Evolutionary conservation across 2,797 vertebrate genomes (phyloP), one percentile per base, ranked within the genome.

Genomic region (Hemibagrus guttatus): DNA sequence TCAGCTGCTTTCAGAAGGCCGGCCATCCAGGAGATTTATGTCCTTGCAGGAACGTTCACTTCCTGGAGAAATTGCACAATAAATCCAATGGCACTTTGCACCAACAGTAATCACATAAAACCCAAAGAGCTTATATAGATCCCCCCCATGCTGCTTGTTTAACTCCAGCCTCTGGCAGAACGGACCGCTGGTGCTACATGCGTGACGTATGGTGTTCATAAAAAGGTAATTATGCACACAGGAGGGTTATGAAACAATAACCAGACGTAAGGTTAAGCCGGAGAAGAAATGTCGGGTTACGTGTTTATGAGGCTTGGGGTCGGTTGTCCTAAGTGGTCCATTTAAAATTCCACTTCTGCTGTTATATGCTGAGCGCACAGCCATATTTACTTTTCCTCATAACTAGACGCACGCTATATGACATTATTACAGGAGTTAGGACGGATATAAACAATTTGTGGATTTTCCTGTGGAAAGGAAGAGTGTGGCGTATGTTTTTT

Each of bases 51-150:
- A 91, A 85, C 86, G 75, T 85, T 87, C 84, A 87, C 87, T 84
- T 85, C 86, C 56, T 68, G 78, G 84, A 81, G 88, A 88, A 90
- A 90, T 87, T 75, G 87, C 83, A 82, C 89, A 46, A 90, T 91
- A 90, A 90, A 91, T 91, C 84, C 87, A 88, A 84, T 85, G 89
- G 71, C 89, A 89, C 88, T 90, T 86, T 90, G 84, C 87, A 86
- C 86, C 81, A 84, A 88, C 74, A 88, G 90, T 87, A 86, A 89
- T 88, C 86, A 84, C 82, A 89, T 85, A 85, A 88, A 66, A 83
- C 87, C 69, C 85, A 64, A 88, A 90, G 85, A 81, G 82, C 66
- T 85, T 89, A 87, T 88, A 89, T 88, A 83, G 85, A 85, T 85
- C 52, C 74, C 16, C 63, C 82, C 59, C 85, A 84, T 78, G 81